These are phyloP conservation scores for Acanthiza pusilla DNA, from an alignment of 2,797 vertebrate genomes.

Conservation along the genomic window DNA sequence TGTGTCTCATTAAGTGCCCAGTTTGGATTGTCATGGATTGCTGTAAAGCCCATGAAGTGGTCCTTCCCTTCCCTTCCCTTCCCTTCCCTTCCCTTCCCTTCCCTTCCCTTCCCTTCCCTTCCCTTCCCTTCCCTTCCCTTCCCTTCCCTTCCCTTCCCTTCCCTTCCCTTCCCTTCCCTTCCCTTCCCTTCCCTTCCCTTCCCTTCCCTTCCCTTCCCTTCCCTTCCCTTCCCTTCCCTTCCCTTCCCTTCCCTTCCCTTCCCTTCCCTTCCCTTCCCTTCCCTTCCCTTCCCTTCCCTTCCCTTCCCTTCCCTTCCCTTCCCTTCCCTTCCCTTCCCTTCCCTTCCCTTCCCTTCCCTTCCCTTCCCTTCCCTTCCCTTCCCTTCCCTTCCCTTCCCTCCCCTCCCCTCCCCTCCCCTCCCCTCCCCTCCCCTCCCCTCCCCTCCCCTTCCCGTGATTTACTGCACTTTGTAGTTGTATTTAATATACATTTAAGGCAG, in stretches of 20 bases:
- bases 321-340: too few species aligned
- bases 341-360: background rate
- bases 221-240: background rate
- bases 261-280: background rate
- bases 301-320: background rate
- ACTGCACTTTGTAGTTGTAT: too few species aligned
- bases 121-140: background rate
- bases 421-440: too few species aligned
- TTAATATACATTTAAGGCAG: too few species aligned
- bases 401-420: background rate
- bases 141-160: background rate
- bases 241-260: too few species aligned
- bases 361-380: background rate
- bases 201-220: background rate
- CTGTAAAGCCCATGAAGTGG: background rate
- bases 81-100: too few species aligned
- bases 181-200: too few species aligned
- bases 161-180: background rate
- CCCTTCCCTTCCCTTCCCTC: background rate
- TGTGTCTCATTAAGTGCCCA: background rate
- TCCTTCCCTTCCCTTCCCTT: background rate
- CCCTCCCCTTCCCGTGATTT: background rate
- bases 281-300: background rate
- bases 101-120: background rate
- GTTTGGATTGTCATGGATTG: background rate